Conservation (phyloP, 2,113 vertebrate genomes). For the Pseudorasbora parva region DNA sequence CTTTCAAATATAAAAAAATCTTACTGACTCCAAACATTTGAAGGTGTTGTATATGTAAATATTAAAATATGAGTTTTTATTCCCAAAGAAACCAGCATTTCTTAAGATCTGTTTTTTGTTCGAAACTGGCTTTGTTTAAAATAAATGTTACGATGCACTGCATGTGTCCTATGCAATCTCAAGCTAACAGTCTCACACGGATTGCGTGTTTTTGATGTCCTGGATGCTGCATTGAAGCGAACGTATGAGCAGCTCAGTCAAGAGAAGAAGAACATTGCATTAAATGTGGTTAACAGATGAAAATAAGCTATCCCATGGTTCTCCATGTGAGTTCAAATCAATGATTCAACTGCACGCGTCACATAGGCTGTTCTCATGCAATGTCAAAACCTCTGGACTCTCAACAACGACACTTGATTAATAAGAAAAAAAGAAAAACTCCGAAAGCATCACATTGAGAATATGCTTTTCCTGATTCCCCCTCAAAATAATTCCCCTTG, state of each 20-base stretch:
- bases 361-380: background rate
- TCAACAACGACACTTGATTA: slow-evolving; percentile 29
- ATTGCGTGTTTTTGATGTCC: background rate
- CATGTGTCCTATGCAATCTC: background rate
- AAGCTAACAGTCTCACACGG: background rate
- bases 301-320: slow-evolving; percentile 9
- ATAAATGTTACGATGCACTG: background rate
- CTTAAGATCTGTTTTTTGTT: background rate
- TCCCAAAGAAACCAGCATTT: background rate
- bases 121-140: background rate
- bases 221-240: background rate
- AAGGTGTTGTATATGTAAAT: background rate
- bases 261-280: background rate
- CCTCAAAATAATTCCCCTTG: slow-evolving; percentile 33
- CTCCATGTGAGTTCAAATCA: background rate
- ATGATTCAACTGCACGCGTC: background rate
- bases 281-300: slow-evolving; percentile 10
- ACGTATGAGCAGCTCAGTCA: background rate
- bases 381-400: slow-evolving; percentile 5
- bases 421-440: background rate
- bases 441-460: slow-evolving; percentile 14
- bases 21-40: background rate
- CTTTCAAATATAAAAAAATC: background rate
- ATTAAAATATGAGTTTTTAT: background rate
- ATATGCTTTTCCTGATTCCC: slow-evolving; percentile 29